Conservation (phyloP, 2,888 invertebrate genomes). For the Euproctis similis region DNA sequence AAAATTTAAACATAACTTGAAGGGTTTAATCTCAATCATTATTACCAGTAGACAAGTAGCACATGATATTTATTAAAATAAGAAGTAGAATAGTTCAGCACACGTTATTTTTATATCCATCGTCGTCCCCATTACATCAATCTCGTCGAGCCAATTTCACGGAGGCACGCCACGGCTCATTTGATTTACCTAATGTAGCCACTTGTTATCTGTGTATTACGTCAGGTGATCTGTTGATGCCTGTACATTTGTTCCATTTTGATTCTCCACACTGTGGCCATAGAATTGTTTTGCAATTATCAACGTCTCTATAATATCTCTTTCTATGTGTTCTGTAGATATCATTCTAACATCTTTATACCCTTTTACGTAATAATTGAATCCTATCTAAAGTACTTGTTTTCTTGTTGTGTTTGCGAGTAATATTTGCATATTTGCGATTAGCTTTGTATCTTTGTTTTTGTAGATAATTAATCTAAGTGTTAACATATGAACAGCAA, state of each 20-base stretch:
- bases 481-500: too few relatives aligned
- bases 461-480: too few relatives aligned
- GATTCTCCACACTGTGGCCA: slow-evolving; percentile 41
- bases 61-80: too few relatives aligned
- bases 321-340: slow-evolving; percentile 18
- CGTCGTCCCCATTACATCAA: slow-evolving; percentile 33
- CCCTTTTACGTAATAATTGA: slow-evolving; percentile 35
- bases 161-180: slow-evolving; percentile 42
- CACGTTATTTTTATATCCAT: slow-evolving; percentile 21
- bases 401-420: too few relatives aligned
- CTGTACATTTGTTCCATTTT: slow-evolving; percentile 23
- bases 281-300: slow-evolving; percentile 39
- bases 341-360: slow-evolving; percentile 33
- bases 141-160: slow-evolving; percentile 46
- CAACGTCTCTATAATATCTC: slow-evolving; percentile 37
- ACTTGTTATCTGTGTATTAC: slow-evolving; percentile 40
- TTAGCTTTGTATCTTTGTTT: too few relatives aligned
- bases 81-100: slow-evolving; percentile 3
- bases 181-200: slow-evolving; percentile 40
- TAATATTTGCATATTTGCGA: too few relatives aligned
- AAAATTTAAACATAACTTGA: too few relatives aligned
- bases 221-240: slow-evolving; percentile 29
- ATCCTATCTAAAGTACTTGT: slow-evolving; percentile 14
- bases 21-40: too few relatives aligned
- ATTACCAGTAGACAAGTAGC: too few relatives aligned